phyloP scores from a whole-genome alignment of 2,888 invertebrate genomes.

The Alitta virens region DNA sequence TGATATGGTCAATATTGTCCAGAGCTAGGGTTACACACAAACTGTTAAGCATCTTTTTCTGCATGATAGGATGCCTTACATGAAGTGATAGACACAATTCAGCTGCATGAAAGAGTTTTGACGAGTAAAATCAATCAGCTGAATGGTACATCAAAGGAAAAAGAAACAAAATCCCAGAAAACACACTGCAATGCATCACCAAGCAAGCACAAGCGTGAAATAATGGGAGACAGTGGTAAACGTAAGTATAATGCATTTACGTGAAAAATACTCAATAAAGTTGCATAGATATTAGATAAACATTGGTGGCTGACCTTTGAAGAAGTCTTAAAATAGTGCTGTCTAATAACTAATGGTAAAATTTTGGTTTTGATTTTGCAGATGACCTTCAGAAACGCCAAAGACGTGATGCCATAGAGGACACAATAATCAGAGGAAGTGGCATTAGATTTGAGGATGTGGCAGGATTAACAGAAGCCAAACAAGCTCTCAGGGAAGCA shows the following conservation, averaged over 20 bases:
- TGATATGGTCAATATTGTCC: no score
- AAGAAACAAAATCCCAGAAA: background rate
- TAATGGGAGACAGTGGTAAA: background rate
- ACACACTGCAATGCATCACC: background rate
- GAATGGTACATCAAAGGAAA: background rate
- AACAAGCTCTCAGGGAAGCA: slow-evolving; percentile 59
- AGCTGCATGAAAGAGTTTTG: background rate
- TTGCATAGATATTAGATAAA: no score
- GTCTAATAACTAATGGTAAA: no score
- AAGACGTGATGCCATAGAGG: slow-evolving; percentile 36
- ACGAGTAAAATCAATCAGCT: background rate
- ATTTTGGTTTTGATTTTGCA: no score
- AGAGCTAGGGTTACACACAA: no score
- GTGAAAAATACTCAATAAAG: no score
- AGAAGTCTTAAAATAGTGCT: no score
- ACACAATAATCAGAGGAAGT: slow-evolving; percentile 41
- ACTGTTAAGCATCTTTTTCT: no score
- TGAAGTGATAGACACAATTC: background rate
- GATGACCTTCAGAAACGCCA: no score
- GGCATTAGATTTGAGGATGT: slow-evolving; percentile 56
- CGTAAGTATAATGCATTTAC: background rate
- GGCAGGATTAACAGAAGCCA: slow-evolving; percentile 60
- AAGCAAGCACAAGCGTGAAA: no score
- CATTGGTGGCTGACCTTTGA: no score
- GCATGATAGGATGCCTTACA: background rate